Base-by-base conservation (phyloP, 2,113 vertebrate species). In the Semnornis frantzii region DNA sequence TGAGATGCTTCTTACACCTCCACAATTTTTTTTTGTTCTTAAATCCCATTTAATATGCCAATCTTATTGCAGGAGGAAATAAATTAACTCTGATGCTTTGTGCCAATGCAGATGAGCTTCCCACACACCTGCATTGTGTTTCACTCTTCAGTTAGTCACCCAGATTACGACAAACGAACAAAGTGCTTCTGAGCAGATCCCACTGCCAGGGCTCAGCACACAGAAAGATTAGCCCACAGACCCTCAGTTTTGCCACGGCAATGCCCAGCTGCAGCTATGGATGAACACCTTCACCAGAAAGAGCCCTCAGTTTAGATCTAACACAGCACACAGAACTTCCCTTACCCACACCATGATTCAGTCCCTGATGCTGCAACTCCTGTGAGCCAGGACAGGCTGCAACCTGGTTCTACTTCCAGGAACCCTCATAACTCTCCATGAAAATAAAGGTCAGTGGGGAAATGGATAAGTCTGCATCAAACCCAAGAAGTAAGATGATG, bases 81-180 rank as follows among this genome's bases (percentile, higher is more conserved):
- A 96, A 96, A 94, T 96, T 95, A 94, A 91, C 95, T 96, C 64
- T 80, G 85, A 91, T 84, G 88, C 94, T 96, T 97, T 94, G 82
- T 95, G 94, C 90, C 94, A 92, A 96, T 93, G 92, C 94, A 96
- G 91, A 96, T 95, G 91, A 95, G 93, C 95, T 96, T 96, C 95
- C 94, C 95, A 96, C 96, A 95, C 94, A 96, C 79, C 82, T 94
- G 87, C 37, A 95, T 65, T 93, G 82, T 89, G 94, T 79, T 96
- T 92, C 79, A 9, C 72, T 89, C 78, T 89, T 64, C 69, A 69
- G 65, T 84, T 93, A 80, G 34, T 94, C 96, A 97, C 10, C 66
- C 72, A 27, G 69, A 80, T 80, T 92, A 87, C 13, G 3, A 91
- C 89, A 92, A 90, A 68, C 0, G 79, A 94, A 86, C 62, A 62